phyloP scores from a whole-genome alignment of 2,797 vertebrate species.

The Squalus acanthias region DNA sequence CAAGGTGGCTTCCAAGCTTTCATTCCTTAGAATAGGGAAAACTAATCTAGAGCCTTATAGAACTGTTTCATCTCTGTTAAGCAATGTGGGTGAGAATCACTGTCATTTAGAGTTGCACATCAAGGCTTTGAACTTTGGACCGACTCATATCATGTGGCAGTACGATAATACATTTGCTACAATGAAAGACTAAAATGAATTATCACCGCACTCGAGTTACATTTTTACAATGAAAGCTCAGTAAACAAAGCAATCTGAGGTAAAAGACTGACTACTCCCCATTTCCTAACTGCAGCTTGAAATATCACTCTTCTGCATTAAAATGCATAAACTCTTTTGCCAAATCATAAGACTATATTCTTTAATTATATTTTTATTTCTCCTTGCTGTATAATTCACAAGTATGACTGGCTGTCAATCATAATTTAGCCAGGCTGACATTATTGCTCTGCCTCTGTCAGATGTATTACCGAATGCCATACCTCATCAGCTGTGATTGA shows the following conservation, averaged over 20 bases:
- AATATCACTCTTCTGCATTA: not conserved
- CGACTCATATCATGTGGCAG: not conserved
- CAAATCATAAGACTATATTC: not conserved
- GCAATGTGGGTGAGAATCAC: not conserved
- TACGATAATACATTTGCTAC: not conserved
- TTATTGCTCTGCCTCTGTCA: not conserved
- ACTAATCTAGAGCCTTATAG: not conserved
- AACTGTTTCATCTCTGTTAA: not conserved
- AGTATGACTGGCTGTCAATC: not conserved
- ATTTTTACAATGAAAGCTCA: not conserved
- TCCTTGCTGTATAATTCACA: not conserved
- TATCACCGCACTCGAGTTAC: not conserved
- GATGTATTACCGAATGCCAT: not conserved
- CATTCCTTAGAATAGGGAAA: not conserved
- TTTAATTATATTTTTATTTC: not conserved
- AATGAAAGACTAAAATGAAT: not conserved
- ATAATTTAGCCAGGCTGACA: not conserved
- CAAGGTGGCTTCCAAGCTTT: not conserved
- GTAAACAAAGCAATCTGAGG: not conserved
- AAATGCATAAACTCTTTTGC: not conserved
- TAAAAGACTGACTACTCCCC: not conserved
- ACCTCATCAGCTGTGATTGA: conserved; percentile 11
- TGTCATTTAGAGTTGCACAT: not conserved
- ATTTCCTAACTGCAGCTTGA: not conserved
- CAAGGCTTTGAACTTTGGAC: not conserved